These are phyloP conservation scores for Drosophila paucipuncta DNA, from an alignment of 2,888 invertebrate species.

Conservation along the genomic window DNA sequence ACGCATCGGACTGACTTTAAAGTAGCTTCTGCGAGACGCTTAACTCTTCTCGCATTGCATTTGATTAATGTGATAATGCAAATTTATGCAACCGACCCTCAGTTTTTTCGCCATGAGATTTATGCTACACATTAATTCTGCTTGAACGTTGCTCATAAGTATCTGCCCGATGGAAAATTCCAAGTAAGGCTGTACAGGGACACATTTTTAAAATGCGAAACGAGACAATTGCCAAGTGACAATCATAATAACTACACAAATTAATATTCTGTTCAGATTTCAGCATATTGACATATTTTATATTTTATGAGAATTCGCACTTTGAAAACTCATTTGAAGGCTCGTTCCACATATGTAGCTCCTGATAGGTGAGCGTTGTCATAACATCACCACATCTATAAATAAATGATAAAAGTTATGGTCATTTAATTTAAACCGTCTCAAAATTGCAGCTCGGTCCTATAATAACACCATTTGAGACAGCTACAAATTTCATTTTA, in stretches of 20 bases:
- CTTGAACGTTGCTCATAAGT: conserved; percentile 33
- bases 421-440: not conserved
- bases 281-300: not conserved
- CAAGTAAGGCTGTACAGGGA: not conserved
- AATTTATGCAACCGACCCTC: conserved; percentile 66
- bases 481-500: not conserved
- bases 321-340: not conserved
- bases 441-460: not conserved
- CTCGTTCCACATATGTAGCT: not conserved
- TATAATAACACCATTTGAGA: not conserved
- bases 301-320: not conserved
- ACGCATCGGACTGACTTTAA: conserved; percentile 58
- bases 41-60: conserved; percentile 52
- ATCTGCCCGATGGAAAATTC: conserved; percentile 10
- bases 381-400: not conserved
- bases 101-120: conserved; percentile 58
- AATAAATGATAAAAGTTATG: not conserved
- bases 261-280: not conserved
- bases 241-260: not conserved
- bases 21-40: conserved; percentile 31
- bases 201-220: conserved; percentile 4
- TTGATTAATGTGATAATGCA: conserved; percentile 78
- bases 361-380: no score
- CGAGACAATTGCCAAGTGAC: not conserved
- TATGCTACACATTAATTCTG: conserved; percentile 66